These are phyloP conservation scores for Aegithalos caudatus DNA, from an alignment of 2,113 vertebrate species.

Conservation along the genomic window DNA sequence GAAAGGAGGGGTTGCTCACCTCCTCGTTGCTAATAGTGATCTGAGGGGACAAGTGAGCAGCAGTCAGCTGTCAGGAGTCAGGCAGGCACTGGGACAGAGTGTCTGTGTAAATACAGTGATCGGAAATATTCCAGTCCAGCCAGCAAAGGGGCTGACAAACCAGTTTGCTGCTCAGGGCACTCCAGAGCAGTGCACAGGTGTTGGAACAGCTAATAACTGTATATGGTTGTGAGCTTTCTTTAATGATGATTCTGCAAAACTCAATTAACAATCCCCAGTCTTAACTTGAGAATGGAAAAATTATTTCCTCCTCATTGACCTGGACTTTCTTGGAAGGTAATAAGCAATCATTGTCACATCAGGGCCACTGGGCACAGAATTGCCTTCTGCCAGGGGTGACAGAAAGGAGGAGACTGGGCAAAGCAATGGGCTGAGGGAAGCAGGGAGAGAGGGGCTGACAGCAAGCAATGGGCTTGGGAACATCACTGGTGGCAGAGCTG, in stretches of 20 bases:
- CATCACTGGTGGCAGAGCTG: background rate
- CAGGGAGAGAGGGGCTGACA: background rate
- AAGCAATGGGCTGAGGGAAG: background rate
- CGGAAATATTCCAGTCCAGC: background rate
- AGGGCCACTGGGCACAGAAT: background rate
- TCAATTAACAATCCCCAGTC: background rate
- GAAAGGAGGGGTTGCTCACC: constrained; percentile 77
- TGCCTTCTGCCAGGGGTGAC: background rate
- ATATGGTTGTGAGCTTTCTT: background rate
- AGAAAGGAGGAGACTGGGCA: background rate
- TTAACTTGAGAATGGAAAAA: background rate
- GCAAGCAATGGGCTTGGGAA: background rate
- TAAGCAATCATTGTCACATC: background rate
- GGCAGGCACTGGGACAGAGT: background rate
- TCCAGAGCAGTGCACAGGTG: background rate
- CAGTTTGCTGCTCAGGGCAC: background rate
- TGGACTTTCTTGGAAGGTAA: background rate
- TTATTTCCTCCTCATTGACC: background rate
- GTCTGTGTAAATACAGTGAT: background rate
- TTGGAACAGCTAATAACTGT: background rate
- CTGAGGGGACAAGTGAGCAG: constrained; percentile 58
- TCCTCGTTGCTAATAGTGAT: constrained; percentile 76
- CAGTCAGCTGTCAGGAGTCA: background rate
- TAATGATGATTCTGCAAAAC: background rate
- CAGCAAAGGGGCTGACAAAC: background rate